phyloP scores from a whole-genome alignment of 2,113 vertebrate genomes.

The Sylvia atricapilla region DNA sequence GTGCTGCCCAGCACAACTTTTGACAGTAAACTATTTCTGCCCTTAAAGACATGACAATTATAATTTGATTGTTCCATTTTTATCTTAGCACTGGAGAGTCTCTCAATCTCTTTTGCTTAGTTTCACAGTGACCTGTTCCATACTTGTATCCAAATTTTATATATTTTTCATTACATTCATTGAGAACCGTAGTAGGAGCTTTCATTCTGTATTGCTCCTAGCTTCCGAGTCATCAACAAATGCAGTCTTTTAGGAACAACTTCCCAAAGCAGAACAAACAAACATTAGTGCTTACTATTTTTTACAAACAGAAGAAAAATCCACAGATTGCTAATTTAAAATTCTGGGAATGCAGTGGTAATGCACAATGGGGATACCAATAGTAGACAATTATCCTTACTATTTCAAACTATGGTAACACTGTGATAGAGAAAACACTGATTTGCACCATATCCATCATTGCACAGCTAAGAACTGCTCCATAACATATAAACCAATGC shows the following conservation, averaged over 20 bases:
- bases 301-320: neutral
- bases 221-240: neutral
- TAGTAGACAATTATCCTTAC: neutral
- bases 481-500: neutral
- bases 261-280: neutral
- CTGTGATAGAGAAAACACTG: neutral
- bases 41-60: neutral
- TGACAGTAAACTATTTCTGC: neutral
- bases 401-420: neutral
- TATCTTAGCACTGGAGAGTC: neutral
- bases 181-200: neutral
- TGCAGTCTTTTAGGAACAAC: neutral
- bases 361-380: neutral
- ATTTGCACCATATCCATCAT: neutral
- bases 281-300: neutral
- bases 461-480: neutral
- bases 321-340: neutral
- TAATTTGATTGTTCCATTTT: neutral
- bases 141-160: neutral
- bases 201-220: neutral
- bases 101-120: neutral
- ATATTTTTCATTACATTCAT: neutral
- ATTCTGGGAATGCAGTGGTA: neutral
- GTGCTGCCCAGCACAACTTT: neutral
- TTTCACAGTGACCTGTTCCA: neutral